Evolutionary conservation across 2,113 vertebrate genomes (phyloP), one percentile per base, ranked within the genome.

Genomic region (Cyanoderma ruficeps): DNA sequence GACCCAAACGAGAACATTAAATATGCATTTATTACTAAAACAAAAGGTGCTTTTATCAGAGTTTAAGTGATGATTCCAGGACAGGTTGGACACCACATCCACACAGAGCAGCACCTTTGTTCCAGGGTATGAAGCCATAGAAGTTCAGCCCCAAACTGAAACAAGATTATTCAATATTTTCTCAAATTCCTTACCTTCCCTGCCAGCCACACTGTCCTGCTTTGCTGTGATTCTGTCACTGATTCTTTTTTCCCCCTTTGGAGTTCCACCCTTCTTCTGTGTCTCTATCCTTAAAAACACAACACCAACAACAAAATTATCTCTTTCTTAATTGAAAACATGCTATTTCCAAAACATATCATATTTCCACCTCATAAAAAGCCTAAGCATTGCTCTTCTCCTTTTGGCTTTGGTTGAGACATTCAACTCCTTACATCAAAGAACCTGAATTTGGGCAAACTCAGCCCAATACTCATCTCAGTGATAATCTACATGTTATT

Each of bases 231-330:
- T 39, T 27, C 33, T 63, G 6, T 18, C 75, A 63, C 31, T 9
- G 35, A 49, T 56, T 33, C 18, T 63, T 79, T n/a, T 10, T 8
- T 0, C 11, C 1, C 6, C 2, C 5, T 5, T 0, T 52, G 49
- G 21, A 27, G 6, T 35, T 68, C 10, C 10, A 68, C 11, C 2
- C 8, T 52, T 46, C 18, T 50, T 80, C 41, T 31, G 4, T 11
- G 3, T 31, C 46, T 65, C 22, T 56, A n/a, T 23, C 31, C 31
- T 44, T 23, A 74, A 89, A 91, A 77, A 47, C 4, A 72, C 9
- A 64, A 70, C 11, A 53, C 18, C 10, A 47, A 39, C 35, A 28
- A 44, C 42, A 44, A 47, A 10, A 47, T 22, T 11, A 19, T 46
- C 10, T 75, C 8, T 64, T 60, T 63, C n/a, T 4, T 21, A 70